These are phyloP conservation scores for Cryptus viduatorius DNA, from an alignment of 2,888 invertebrate species.

Conservation along the genomic window DNA sequence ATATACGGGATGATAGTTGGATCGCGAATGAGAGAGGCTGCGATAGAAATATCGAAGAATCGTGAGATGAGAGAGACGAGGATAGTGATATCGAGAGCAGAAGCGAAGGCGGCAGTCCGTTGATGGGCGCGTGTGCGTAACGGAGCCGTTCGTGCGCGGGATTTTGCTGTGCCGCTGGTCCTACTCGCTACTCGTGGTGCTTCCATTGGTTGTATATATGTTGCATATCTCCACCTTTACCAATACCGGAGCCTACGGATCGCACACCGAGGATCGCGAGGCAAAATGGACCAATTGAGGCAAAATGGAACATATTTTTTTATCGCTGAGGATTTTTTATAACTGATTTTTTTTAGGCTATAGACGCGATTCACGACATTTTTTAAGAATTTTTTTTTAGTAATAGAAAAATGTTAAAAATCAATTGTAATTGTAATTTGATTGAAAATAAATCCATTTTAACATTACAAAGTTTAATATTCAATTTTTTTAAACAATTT, in stretches of 20 bases:
- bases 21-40: slow-evolving; percentile 36
- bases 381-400: too few relatives aligned
- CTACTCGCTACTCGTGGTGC: slow-evolving; percentile 16
- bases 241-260: not conserved
- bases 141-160: slow-evolving; percentile 69
- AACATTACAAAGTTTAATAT: too few relatives aligned
- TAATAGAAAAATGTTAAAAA: too few relatives aligned
- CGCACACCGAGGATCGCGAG: slow-evolving; percentile 5
- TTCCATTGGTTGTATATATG: slow-evolving; percentile 26
- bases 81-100: slow-evolving; percentile 60
- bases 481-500: too few relatives aligned
- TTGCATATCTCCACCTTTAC: slow-evolving; percentile 2
- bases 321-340: too few relatives aligned
- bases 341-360: too few relatives aligned
- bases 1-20: not conserved
- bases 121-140: slow-evolving; percentile 71
- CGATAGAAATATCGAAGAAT: slow-evolving; percentile 29
- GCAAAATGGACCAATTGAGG: slow-evolving; percentile 24
- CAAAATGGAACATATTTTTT: too few relatives aligned
- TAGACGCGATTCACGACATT: too few relatives aligned
- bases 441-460: too few relatives aligned
- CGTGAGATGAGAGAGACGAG: slow-evolving; percentile 34
- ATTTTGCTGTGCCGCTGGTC: slow-evolving; percentile 53
- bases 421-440: too few relatives aligned
- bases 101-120: slow-evolving; percentile 68